A percentile compares a stretch with the other conserved stretches of the same genome.
Conservation (phyloP, 2,888 invertebrate species). For the Archaeoteleia sp. region DNA sequence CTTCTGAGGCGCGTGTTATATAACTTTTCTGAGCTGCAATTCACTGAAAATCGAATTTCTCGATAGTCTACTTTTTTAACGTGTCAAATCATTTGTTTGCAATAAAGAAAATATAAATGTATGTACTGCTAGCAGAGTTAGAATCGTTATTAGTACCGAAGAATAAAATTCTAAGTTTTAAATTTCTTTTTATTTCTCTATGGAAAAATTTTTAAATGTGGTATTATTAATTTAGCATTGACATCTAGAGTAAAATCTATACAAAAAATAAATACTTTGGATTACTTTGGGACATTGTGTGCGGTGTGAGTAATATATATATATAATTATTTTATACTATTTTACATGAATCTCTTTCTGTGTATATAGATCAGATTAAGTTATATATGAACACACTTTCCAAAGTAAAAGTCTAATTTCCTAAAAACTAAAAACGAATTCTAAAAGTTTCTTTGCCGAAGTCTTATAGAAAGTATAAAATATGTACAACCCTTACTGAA, state of each 20-base stretch:
- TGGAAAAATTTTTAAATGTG: no score
- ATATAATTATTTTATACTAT: no score
- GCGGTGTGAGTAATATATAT: no score
- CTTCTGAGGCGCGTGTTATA: conserved; percentile 49
- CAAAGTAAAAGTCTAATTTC: conserved; percentile 9
- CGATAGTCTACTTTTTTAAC: conserved; percentile 19
- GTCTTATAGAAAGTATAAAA: conserved; percentile 2
- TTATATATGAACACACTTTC: conserved; percentile 17
- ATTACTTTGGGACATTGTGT: no score
- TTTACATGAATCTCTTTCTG: not conserved
- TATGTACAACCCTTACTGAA: not conserved
- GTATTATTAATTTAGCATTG: no score
- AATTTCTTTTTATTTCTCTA: no score
- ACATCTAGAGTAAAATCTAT: no score
- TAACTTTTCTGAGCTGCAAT: conserved; percentile 36
- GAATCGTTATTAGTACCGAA: no score
- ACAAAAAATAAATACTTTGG: no score
- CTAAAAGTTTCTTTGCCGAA: not conserved
- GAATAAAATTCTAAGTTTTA: no score
- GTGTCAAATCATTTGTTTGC: conserved; percentile 26
- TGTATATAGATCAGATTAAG: conserved; percentile 7
- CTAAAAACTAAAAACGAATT: conserved; percentile 12
- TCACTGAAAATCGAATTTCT: conserved; percentile 26
- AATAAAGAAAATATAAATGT: conserved; percentile 13
- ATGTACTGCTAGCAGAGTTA: conserved; percentile 9